Evolutionary conservation across 2,113 vertebrate species (phyloP), one percentile per base, ranked within the genome.

Genomic region (Chaenogobius annularis): DNA sequence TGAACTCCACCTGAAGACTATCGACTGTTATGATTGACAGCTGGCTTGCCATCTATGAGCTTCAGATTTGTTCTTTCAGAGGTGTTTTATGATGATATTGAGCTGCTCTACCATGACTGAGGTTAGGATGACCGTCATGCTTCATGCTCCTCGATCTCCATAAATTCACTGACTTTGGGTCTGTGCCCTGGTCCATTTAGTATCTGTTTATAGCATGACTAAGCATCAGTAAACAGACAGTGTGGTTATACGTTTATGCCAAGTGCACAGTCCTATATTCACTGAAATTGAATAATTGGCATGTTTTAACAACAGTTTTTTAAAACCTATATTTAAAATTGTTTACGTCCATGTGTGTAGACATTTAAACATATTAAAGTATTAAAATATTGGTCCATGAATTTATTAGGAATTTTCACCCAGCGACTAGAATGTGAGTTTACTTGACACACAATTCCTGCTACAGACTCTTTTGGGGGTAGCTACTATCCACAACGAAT

Each of bases 61-160:
- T 10, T 62, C 9, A 62, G 17, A 37, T 17, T 19, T 63, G 61
- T 63, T 63, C 61, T 40, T 63, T n/a, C 35, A 19, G 15, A 63
- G 17, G 58, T 31, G 26, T 37, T 37, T 62, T 19, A 35, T n/a
- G 35, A 43, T 63, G 35, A 63, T 63, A 63, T 43, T 63, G 35
- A 19, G 40, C 61, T 63, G 19, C 61, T 63, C 35, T 63, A 20
- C 61, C 61, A 63, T 63, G 61, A 63, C 61, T 40, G 61, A 63
- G 61, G 61, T 63, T n/a, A 63, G 17, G 35, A 20, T 63, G 61
- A 63, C 35, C 61, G 61, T 63, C 61, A 63, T 63, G 61, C 61
- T 63, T 63, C 61, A 63, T 20, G 61, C 61, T 40, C 10, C 31
- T 43, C 31, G 40, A 63, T 63, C 19, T 63, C 35, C 61, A 63